phyloP scores from a whole-genome alignment of 2,888 invertebrate genomes.

The Rhingia campestris region DNA sequence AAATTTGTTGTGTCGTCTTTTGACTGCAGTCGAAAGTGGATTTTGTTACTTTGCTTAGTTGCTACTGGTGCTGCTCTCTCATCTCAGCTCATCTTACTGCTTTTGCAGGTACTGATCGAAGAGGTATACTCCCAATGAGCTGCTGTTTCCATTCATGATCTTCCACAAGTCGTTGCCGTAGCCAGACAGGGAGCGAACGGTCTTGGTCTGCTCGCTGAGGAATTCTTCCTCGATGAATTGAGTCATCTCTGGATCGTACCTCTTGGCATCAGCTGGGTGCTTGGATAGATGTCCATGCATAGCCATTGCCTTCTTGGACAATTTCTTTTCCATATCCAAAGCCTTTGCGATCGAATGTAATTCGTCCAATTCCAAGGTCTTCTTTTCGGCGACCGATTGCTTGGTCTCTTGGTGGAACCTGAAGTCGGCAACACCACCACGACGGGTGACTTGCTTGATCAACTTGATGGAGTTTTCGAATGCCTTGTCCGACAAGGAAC shows the following conservation, averaged over 20 bases:
- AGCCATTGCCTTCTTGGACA: constrained; percentile 87
- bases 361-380: constrained; percentile 84
- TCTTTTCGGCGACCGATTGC: constrained; percentile 55
- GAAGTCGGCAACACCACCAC: constrained; percentile 87
- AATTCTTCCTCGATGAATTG: constrained; percentile 91
- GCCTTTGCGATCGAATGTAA: constrained; percentile 89
- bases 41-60: constrained; percentile 9
- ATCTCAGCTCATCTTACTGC: constrained; percentile 77
- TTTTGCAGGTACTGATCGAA: constrained; percentile 87
- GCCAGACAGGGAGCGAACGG: constrained; percentile 88
- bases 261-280: not conserved
- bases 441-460: constrained; percentile 90
- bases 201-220: constrained; percentile 87
- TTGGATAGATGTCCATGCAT: constrained; percentile 87
- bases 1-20: constrained; percentile 28
- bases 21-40: constrained; percentile 40
- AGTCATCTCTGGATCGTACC: constrained; percentile 88
- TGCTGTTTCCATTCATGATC: constrained; percentile 82
- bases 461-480: constrained; percentile 89
- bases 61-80: not conserved
- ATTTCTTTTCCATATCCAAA: constrained; percentile 89
- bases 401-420: constrained; percentile 78
- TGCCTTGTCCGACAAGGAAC: constrained; percentile 88
- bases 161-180: constrained; percentile 88
- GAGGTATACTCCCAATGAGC: constrained; percentile 85